Percentiles rank a stretch among this genome's conserved stretches.
Evolutionary conservation across 1,140 invertebrate genomes (phyloP).

Genomic region (Eueides isabella): DNA sequence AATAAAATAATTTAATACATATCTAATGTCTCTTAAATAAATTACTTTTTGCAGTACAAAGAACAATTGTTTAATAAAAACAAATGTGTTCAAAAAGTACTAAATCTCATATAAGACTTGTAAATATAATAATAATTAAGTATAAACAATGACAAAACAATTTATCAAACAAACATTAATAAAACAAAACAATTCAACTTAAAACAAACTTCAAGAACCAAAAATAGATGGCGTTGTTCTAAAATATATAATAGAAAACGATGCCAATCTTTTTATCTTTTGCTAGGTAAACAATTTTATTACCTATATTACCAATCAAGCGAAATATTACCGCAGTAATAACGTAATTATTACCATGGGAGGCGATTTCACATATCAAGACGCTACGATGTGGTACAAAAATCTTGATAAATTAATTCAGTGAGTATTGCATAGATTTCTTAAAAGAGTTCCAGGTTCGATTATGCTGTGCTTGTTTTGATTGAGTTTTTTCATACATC

Average conservation of each 20-base stretch:
- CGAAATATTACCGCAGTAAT: slow-evolving; percentile 84
- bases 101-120: too few species aligned
- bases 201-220: background rate
- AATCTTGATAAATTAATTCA: slow-evolving; percentile 95
- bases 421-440: slow-evolving; percentile 81
- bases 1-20: background rate
- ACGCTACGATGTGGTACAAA: slow-evolving; percentile 92
- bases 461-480: background rate
- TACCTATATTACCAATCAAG: slow-evolving; percentile 79
- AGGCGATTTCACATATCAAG: slow-evolving; percentile 95
- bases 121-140: background rate
- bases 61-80: too few species aligned
- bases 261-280: background rate
- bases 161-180: background rate
- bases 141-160: background rate
- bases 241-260: background rate
- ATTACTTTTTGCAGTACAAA: too few species aligned
- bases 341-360: slow-evolving; percentile 96
- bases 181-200: background rate
- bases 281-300: slow-evolving; percentile 84
- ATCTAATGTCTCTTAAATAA: too few species aligned
- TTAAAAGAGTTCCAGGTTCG: background rate
- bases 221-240: slow-evolving; percentile 34
- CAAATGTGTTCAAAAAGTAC: too few species aligned
- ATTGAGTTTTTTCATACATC: background rate